Base-by-base conservation (phyloP, 2,888 invertebrate genomes). In the Pollenia griseotomentosa region DNA sequence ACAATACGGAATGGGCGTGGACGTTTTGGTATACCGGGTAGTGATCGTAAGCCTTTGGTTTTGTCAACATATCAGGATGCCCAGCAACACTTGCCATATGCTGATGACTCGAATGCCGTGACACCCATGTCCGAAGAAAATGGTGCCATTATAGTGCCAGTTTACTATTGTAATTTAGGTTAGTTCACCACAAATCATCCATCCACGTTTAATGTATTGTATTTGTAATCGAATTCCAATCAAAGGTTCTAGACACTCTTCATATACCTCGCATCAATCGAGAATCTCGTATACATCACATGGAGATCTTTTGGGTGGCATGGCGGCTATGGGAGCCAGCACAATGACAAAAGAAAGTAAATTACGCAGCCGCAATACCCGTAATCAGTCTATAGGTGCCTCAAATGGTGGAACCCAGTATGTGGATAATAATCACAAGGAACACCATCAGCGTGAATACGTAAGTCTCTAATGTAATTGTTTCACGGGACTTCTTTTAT, bases 71-170 rank as follows among this genome's bases (percentile, higher is more conserved):
- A 98, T 95, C 95, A 98, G 94, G 98, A 97, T 93, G 97, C 97
- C 90, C 97, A 97, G 94, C 98, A 98, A 94, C 98, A 98, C 94
- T 95, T 99, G 92, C 99, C 99, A 84, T 99, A 98, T 93, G 99
- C 98, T 83, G 99, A 99, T 93, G 99, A 99, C 94, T 98, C 98
- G 88, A 98, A 98, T 92, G 99, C 98, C 89, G 99, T 98, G 85
- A 99, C 99, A 88, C 99, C 99, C 79, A 98, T 98, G 97, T 98
- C 98, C 89, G 99, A 99, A 94, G 99, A 99, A 94, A 98, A 98
- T 94, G 98, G 98, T 92, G 97, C 97, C 93, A 98, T 98, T 94
- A 97, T 98, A 91, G 97, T 98, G 91, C 97, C 98, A 85, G 96
- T 97, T 93, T 98, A 97, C 94, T 97, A 97, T 93, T 96, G 97